Percentiles rank a stretch among this genome's conserved stretches.
phyloP scores from a whole-genome alignment of 2,888 invertebrate species.

The Myopa tessellatipennis region DNA sequence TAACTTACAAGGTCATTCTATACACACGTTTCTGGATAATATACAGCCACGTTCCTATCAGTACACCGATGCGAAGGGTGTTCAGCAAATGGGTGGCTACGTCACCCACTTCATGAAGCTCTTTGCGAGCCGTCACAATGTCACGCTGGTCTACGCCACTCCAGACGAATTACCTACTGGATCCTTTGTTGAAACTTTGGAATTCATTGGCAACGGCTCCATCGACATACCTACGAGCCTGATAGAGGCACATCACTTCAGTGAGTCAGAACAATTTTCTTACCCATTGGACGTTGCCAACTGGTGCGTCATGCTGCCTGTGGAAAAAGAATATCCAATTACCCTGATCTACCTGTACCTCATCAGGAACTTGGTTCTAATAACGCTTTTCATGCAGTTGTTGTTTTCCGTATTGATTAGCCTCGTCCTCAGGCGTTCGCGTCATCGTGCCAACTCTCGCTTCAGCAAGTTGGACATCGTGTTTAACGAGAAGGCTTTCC shows the following conservation, averaged over 20 bases:
- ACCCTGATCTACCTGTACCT: slow-evolving; percentile 19
- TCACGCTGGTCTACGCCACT: not conserved
- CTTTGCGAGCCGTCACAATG: slow-evolving; percentile 24
- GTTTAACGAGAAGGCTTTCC: slow-evolving; percentile 23
- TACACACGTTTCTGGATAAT: slow-evolving; percentile 27
- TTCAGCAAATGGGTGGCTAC: slow-evolving; percentile 8
- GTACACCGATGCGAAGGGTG: not conserved
- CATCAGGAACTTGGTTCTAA: not conserved
- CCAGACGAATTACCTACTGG: not conserved
- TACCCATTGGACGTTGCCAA: slow-evolving; percentile 30
- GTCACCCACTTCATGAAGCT: slow-evolving; percentile 9
- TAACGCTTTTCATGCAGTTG: not conserved
- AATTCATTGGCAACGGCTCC: slow-evolving; percentile 12
- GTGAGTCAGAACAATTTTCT: slow-evolving; percentile 10
- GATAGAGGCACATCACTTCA: not conserved
- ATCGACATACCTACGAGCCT: slow-evolving; percentile 33
- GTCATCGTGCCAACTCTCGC: not conserved
- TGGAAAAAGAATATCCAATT: slow-evolving; percentile 14
- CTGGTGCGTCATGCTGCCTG: slow-evolving; percentile 39
- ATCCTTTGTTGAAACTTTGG: too few species aligned
- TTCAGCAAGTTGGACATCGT: not conserved
- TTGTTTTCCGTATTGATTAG: not conserved
- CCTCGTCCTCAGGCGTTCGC: not conserved
- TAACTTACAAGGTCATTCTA: slow-evolving; percentile 25
- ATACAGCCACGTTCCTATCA: slow-evolving; percentile 14